Evolutionary conservation across 1,140 invertebrate genomes (phyloP).

Genomic region (Bicyclus anynana): DNA sequence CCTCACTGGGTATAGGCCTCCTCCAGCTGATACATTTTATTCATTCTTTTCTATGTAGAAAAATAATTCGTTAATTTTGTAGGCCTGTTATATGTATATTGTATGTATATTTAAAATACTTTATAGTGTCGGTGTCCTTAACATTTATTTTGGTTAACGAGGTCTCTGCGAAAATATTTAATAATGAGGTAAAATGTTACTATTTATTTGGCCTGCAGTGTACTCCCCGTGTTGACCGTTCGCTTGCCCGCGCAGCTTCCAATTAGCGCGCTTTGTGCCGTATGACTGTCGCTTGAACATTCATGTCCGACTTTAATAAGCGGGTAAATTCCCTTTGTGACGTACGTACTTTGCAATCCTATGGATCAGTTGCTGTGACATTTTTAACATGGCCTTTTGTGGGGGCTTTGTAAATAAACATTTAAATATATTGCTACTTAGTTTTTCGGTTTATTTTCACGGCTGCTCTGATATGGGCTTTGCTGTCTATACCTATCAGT

Average conservation of each 20-base stretch:
- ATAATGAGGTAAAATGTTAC: neutral
- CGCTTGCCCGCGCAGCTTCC: constrained; percentile 40
- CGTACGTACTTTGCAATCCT: constrained; percentile 2
- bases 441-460: neutral
- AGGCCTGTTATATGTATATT: too few relatives aligned
- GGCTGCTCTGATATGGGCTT: too few relatives aligned
- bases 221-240: constrained; percentile 31
- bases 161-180: too few relatives aligned
- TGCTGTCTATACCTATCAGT: too few relatives aligned
- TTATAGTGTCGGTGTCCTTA: too few relatives aligned
- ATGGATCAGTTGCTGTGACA: neutral
- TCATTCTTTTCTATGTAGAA: too few relatives aligned
- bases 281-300: constrained; percentile 34
- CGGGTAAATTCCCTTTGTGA: constrained; percentile 15
- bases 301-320: constrained; percentile 33
- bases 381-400: neutral
- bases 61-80: too few relatives aligned
- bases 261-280: constrained; percentile 38
- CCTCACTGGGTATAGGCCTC: too few relatives aligned
- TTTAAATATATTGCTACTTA: neutral
- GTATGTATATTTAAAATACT: too few relatives aligned
- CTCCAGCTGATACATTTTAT: too few relatives aligned
- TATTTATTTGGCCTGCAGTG: constrained; percentile 16
- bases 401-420: neutral
- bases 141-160: too few relatives aligned